Percentiles rank a stretch among this genome's conserved stretches.
These are phyloP conservation scores for Cataglyphis rosenhaueri DNA, from an alignment of 2,888 invertebrate genomes.

Conservation along the genomic window DNA sequence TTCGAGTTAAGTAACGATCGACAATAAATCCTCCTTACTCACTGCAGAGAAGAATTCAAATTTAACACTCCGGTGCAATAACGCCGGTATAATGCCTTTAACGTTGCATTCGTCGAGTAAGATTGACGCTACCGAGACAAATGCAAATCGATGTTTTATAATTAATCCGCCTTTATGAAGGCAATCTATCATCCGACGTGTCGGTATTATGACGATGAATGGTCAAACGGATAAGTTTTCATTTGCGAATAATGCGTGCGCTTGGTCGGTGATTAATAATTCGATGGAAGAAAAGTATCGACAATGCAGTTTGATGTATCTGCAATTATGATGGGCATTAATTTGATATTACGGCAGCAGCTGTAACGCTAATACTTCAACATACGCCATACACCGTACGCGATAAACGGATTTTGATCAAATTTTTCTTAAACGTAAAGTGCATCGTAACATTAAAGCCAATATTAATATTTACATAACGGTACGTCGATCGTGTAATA, in stretches of 20 bases:
- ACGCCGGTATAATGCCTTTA: constrained; percentile 34
- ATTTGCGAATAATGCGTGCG: constrained; percentile 45
- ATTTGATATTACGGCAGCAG: constrained; percentile 38
- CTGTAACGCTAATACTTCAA: constrained; percentile 26
- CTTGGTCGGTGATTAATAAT: constrained; percentile 51
- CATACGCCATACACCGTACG: neutral
- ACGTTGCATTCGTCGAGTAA: constrained; percentile 31
- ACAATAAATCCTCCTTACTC: constrained; percentile 61
- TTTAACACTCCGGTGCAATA: constrained; percentile 35
- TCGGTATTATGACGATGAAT: constrained; percentile 56
- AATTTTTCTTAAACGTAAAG: constrained; percentile 34
- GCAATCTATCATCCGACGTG: constrained; percentile 47
- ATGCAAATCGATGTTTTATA: constrained; percentile 50
- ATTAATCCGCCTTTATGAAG: constrained; percentile 52
- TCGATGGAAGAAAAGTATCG: constrained; percentile 51
- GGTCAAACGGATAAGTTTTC: constrained; percentile 52
- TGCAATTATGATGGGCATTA: constrained; percentile 49
- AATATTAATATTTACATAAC: constrained; percentile 31
- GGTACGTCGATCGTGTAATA: constrained; percentile 2
- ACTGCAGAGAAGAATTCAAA: constrained; percentile 36
- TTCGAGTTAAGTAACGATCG: constrained; percentile 58
- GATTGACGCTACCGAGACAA: constrained; percentile 45
- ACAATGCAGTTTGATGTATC: constrained; percentile 53
- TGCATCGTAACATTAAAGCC: neutral
- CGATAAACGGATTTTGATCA: constrained; percentile 14